A percentile compares a stretch with the other conserved stretches of the same genome.
Evolutionary conservation across 2,113 vertebrate genomes (phyloP).

Genomic region (Clupea harengus): DNA sequence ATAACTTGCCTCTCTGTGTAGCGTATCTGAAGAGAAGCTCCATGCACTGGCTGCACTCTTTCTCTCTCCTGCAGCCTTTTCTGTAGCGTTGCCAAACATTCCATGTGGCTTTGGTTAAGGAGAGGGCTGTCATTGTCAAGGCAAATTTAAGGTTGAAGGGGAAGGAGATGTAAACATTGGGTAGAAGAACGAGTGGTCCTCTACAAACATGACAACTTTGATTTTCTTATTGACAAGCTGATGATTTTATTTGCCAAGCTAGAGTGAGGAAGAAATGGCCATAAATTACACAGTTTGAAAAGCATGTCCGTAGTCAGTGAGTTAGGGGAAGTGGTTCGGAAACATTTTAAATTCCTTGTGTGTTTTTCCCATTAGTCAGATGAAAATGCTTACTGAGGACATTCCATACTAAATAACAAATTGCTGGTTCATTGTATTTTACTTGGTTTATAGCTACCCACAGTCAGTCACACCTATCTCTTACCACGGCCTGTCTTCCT

Average conservation of each 20-base stretch:
- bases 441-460: not conserved
- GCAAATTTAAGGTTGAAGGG: slow-evolving; percentile 48
- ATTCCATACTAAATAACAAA: not conserved
- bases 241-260: slow-evolving; percentile 44
- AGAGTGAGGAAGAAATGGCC: slow-evolving; percentile 11
- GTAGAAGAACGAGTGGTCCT: slow-evolving; percentile 30
- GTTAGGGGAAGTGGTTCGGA: not conserved
- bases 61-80: slow-evolving; percentile 14
- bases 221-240: slow-evolving; percentile 51
- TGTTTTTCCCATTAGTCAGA: not conserved
- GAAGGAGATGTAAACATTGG: slow-evolving; percentile 30
- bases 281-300: slow-evolving; percentile 44
- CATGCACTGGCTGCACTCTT: slow-evolving; percentile 25
- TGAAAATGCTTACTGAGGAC: not conserved
- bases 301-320: not conserved
- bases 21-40: not conserved
- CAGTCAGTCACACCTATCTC: not conserved
- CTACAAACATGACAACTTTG: slow-evolving; percentile 38
- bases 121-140: slow-evolving; percentile 46
- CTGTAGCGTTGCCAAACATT: slow-evolving; percentile 46
- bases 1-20: not conserved
- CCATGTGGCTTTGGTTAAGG: slow-evolving; percentile 59
- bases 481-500: not conserved
- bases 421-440: not conserved
- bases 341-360: slow-evolving; percentile 7